phyloP scores from a whole-genome alignment of 2,113 vertebrate genomes.

The Nyctibius bracteatus region DNA sequence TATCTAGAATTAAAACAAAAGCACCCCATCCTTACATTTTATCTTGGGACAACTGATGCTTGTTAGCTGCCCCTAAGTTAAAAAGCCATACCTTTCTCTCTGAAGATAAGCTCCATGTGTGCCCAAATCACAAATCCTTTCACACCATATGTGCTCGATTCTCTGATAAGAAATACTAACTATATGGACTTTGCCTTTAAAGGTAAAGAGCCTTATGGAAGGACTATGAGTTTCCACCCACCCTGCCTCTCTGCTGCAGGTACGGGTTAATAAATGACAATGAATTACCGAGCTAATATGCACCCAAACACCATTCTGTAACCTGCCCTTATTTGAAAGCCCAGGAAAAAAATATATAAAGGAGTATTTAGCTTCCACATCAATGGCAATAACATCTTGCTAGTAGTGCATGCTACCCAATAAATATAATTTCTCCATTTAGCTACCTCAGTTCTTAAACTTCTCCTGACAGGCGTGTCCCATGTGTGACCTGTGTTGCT shows the following conservation, averaged over 20 bases:
- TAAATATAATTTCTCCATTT: background rate
- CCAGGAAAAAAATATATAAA: background rate
- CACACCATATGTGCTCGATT: background rate
- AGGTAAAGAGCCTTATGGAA: conserved; percentile 19
- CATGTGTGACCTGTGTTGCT: background rate
- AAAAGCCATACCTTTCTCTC: background rate
- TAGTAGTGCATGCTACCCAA: background rate
- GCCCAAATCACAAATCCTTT: conserved; percentile 1
- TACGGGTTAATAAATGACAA: conserved; percentile 49
- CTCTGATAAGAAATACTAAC: conserved; percentile 5
- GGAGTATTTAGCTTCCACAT: background rate
- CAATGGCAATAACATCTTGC: background rate
- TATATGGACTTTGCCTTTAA: conserved; percentile 47
- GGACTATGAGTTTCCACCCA: background rate
- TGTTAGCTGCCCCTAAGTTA: background rate
- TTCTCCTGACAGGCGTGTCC: background rate
- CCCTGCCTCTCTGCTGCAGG: background rate
- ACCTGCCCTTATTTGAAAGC: background rate
- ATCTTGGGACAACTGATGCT: background rate
- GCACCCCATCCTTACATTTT: background rate
- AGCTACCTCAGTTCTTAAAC: background rate
- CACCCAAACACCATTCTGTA: background rate
- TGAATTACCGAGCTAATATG: background rate
- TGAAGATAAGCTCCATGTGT: background rate
- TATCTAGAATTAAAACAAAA: background rate